phyloP scores from a whole-genome alignment of 2,888 invertebrate genomes.

The Athalia rosae region DNA sequence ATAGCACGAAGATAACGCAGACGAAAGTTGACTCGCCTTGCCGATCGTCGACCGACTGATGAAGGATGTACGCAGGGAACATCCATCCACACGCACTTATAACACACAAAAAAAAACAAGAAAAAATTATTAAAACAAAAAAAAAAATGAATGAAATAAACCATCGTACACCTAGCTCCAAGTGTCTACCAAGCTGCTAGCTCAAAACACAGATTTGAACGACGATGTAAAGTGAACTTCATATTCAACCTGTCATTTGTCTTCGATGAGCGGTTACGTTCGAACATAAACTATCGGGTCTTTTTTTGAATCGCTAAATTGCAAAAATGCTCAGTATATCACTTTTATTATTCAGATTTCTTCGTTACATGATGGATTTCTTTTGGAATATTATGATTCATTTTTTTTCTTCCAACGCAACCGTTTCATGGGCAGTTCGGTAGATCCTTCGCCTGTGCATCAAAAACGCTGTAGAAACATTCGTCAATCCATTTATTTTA shows the following conservation, averaged over 20 bases:
- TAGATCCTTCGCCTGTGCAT: too few relatives aligned
- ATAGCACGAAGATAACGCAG: constrained; percentile 53
- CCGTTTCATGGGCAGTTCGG: too few relatives aligned
- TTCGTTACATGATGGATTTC: background rate
- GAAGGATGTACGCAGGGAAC: constrained; percentile 7
- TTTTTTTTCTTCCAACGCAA: background rate
- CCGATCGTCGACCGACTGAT: constrained; percentile 40
- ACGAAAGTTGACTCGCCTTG: constrained; percentile 57
- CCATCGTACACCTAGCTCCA: constrained; percentile 9
- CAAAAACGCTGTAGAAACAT: too few relatives aligned
- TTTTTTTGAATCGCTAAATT: too few relatives aligned
- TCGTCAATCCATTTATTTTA: too few relatives aligned
- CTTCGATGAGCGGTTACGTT: constrained; percentile 3
- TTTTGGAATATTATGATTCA: background rate
- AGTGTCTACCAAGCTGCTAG: constrained; percentile 55
- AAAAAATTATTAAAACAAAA: too few relatives aligned
- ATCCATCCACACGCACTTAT: constrained; percentile 41
- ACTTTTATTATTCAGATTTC: constrained; percentile 1
- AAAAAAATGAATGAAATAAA: background rate
- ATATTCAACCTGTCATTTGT: background rate
- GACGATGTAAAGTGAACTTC: constrained; percentile 6
- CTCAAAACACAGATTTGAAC: constrained; percentile 54
- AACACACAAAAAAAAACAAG: background rate
- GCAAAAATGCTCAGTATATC: background rate
- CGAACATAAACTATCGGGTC: too few relatives aligned